phyloP scores from a whole-genome alignment of 2,797 vertebrate genomes.

The Cuculus canorus region DNA sequence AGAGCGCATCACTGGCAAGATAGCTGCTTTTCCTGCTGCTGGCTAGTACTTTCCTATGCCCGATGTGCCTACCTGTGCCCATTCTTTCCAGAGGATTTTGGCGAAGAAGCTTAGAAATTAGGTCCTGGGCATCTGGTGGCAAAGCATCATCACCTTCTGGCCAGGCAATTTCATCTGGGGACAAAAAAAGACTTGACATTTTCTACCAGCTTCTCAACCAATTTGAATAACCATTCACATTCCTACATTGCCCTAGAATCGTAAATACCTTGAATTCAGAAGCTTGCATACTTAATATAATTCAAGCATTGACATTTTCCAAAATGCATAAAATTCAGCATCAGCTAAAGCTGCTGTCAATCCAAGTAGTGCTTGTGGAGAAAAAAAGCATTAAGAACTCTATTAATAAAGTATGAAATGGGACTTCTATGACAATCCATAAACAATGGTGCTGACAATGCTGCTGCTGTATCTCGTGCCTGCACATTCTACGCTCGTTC shows the following conservation, averaged over 20 bases:
- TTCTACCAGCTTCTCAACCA: background rate
- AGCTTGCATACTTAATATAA: slow-evolving; percentile 51
- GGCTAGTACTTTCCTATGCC: background rate
- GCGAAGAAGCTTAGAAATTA: slow-evolving; percentile 90
- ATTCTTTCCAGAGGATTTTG: slow-evolving; percentile 94
- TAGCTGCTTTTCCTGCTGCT: background rate
- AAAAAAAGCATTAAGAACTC: slow-evolving; percentile 47
- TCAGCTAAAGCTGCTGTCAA: slow-evolving; percentile 67
- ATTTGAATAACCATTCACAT: slow-evolving; percentile 40
- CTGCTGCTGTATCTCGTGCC: slow-evolving; percentile 17
- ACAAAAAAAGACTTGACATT: slow-evolving; percentile 28
- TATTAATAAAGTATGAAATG: slow-evolving; percentile 69
- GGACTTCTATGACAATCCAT: slow-evolving; percentile 41
- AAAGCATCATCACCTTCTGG: slow-evolving; percentile 94
- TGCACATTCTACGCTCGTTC: background rate
- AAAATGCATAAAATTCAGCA: slow-evolving; percentile 61
- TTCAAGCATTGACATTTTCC: slow-evolving; percentile 67
- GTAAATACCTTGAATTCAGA: slow-evolving; percentile 41
- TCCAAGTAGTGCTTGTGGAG: slow-evolving; percentile 29
- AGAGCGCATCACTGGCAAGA: background rate
- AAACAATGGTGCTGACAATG: slow-evolving; percentile 54
- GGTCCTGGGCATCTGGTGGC: slow-evolving; percentile 92
- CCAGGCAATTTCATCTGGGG: slow-evolving; percentile 93
- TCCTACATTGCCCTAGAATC: background rate
- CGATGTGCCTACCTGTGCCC: slow-evolving; percentile 86